Evolutionary conservation across 2,888 invertebrate species (phyloP), one percentile per base, ranked within the genome.

Genomic region (Apoda limacodes): DNA sequence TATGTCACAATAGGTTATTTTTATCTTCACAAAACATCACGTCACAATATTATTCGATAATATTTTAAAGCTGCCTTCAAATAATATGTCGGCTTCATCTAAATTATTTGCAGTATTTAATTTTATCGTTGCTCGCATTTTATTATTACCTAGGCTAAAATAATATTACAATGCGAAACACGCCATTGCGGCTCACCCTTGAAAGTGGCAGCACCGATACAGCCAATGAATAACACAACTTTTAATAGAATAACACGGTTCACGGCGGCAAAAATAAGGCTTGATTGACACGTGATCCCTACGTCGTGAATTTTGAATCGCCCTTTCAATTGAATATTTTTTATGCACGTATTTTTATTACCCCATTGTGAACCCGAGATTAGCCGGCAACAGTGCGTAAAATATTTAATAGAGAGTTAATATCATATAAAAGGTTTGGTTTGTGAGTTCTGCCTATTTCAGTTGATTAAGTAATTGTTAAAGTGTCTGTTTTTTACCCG

Each of bases 221-320:
- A 55, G 66, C 64, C 68, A 71, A 70, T 75, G 74, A 76, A 76
- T 75, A 74, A 72, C 64, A 68, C 52, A 59, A 56, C 54, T 54
- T 57, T 62, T 62, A 70, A 75, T 65, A 65, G 66, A 72, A 74
- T 67, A 74, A 74, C 72, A 70, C 61, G 65, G 62, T 57, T 62
- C 62, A 61, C 59, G 59, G 61, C 60, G 56, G 62, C 54, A 50
- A 53, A 60, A 57, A 27, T 59, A 61, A 62, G 57, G 54, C 57
- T 55, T 80, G 78, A 80, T 78, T 78, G 78, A 78, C 78, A 67
- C 74, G 69, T 68, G 76, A 76, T 68, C 67, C 69, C 55, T 48
- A 53, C 48, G 45, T 55, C 51, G 55, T 52, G 62, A 53, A 58
- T 63, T 55, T 60, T 64, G 60, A 66, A 64, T 60, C 17, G 52